phyloP scores from a whole-genome alignment of 2,113 vertebrate genomes.

The Carassius gibelio region DNA sequence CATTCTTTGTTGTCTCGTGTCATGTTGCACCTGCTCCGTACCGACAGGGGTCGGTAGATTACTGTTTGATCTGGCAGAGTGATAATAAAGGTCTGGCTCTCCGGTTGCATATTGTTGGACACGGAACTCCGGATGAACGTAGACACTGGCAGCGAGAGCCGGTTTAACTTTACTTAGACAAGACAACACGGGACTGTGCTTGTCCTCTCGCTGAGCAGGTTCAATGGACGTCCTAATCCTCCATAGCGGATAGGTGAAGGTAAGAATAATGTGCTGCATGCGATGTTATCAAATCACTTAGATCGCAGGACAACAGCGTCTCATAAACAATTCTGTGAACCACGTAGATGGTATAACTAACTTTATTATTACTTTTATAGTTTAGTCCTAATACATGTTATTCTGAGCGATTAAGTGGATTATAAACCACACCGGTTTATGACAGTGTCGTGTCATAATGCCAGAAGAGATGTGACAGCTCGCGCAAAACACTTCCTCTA shows the following conservation, averaged over 20 bases:
- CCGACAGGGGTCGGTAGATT: neutral
- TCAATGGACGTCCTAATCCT: slow-evolving; percentile 1
- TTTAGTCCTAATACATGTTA: neutral
- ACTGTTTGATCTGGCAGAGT: neutral
- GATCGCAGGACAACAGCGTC: neutral
- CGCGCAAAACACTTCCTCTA: neutral
- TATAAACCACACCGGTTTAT: neutral
- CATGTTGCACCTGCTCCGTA: neutral
- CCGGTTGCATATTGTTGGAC: slow-evolving; percentile 26
- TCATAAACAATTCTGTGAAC: neutral
- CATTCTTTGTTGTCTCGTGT: neutral
- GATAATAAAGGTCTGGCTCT: slow-evolving; percentile 14
- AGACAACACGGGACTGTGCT: neutral
- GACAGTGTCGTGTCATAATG: slow-evolving; percentile 2
- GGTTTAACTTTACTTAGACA: neutral
- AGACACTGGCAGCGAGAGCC: slow-evolving; percentile 11
- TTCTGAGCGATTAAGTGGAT: neutral
- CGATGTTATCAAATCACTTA: neutral
- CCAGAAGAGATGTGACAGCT: neutral
- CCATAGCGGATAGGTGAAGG: slow-evolving; percentile 27
- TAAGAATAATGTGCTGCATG: neutral
- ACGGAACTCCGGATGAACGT: slow-evolving; percentile 32
- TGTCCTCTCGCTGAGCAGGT: neutral
- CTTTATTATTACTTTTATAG: neutral
- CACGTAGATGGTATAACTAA: neutral